Evolutionary conservation across 2,113 vertebrate genomes (phyloP), one percentile per base, ranked within the genome.

Genomic region (Cnemophilus loriae): DNA sequence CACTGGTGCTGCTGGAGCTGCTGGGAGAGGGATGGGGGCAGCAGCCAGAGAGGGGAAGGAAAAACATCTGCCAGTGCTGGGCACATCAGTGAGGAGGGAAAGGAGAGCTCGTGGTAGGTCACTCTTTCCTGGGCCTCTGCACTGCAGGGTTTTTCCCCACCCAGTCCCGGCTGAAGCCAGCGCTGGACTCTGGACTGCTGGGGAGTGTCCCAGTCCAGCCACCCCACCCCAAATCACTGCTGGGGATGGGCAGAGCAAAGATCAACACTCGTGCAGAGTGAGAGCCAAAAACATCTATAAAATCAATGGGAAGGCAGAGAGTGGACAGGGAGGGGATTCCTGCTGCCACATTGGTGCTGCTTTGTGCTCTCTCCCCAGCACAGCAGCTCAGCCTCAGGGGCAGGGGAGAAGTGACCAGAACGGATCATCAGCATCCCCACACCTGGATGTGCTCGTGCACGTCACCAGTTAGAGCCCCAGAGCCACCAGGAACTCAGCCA

Each of bases 191-290:
- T 11, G 39, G 8, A 56, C 30, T 0, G 10, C 13, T 11, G 65
- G 46, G 52, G 6, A 3, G 13, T 18, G 16, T 30, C 56, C 3
- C 21, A 11, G 42, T 9, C 30, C 57, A 41, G 15, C 44, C 35
- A 4, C 19, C 27, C 22, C 71, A 10, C 28, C 57, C 24, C 18
- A 41, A 23, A 32, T 2, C 18, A 8, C 52, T 6, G 18, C 56
- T 39, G 63, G 30, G 35, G 11, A n/a, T 5, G 13, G 47, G 19
- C 56, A 63, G 61, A 60, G 55, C 21, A 41, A 70, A 67, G 27
- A 28, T 23, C 19, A 24, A 37, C 7, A 28, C 4, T 8, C 1
- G 0, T 13, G 28, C 18, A 44, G 79, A 68, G 23, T 0, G 11
- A 60, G 10, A 69, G 24, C n/a, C 28, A 49, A 56, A 30, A 71